A percentile compares a stretch with the other conserved stretches of the same genome.
Evolutionary conservation across 2,797 vertebrate genomes (phyloP).

Genomic region (Bovichtus variegatus): DNA sequence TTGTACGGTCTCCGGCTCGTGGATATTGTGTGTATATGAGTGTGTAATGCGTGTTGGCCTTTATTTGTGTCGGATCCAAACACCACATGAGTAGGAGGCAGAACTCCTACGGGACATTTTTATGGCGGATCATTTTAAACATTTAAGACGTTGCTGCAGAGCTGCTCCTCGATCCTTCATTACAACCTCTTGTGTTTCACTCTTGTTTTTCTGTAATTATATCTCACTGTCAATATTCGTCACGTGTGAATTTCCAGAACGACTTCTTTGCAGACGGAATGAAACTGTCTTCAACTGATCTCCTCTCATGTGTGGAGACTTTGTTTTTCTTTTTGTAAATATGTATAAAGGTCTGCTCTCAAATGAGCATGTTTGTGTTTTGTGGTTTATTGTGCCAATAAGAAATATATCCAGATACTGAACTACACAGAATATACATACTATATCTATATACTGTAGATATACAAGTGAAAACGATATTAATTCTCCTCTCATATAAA

Average conservation of each 20-base stretch:
- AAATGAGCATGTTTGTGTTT: conserved; percentile 42
- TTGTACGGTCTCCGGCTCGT: conserved; percentile 11
- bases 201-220: conserved; percentile 62
- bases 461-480: conserved; percentile 7
- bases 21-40: conserved; percentile 26
- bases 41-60: conserved; percentile 29
- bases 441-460: not conserved
- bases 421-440: not conserved
- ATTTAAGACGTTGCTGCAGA: conserved; percentile 39
- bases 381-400: conserved; percentile 36
- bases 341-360: conserved; percentile 71
- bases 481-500: not conserved
- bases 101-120: conserved; percentile 44
- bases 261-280: conserved; percentile 49
- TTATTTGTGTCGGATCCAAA: conserved; percentile 39
- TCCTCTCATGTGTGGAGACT: conserved; percentile 36
- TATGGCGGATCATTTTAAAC: conserved; percentile 41
- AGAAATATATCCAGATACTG: conserved; percentile 9
- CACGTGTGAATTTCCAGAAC: conserved; percentile 60
- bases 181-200: conserved; percentile 52
- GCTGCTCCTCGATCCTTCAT: conserved; percentile 51
- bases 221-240: conserved; percentile 49
- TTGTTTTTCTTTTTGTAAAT: conserved; percentile 62
- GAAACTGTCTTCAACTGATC: conserved; percentile 49
- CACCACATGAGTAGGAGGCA: conserved; percentile 23